Percentiles rank a stretch among this genome's conserved stretches.
phyloP scores from a whole-genome alignment of 2,888 invertebrate species.

The Fragum fragum region DNA sequence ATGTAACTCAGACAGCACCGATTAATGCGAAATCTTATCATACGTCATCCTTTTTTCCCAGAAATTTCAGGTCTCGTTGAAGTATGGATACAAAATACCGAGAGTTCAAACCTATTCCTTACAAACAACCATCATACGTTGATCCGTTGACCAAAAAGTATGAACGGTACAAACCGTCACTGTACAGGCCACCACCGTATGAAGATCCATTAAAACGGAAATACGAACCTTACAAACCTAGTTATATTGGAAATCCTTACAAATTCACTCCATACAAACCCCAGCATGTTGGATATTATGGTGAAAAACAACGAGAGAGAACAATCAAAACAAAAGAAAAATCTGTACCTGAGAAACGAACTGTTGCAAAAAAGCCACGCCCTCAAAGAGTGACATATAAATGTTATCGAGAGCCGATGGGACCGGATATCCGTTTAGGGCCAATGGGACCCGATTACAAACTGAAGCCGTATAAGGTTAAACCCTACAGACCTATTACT shows the following conservation, averaged over 20 bases:
- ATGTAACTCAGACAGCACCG: no score
- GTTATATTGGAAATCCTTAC: neutral
- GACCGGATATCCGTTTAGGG: slow-evolving; percentile 24
- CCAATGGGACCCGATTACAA: slow-evolving; percentile 27
- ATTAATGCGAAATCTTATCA: no score
- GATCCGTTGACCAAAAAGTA: neutral
- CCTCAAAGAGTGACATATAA: neutral
- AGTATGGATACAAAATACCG: neutral
- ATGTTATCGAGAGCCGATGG: slow-evolving; percentile 12
- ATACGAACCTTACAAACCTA: slow-evolving; percentile 15
- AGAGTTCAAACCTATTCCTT: neutral
- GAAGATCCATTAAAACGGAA: slow-evolving; percentile 3
- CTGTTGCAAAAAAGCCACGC: neutral
- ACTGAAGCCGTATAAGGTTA: neutral
- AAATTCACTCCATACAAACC: neutral
- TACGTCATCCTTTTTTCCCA: no score
- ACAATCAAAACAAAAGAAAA: neutral
- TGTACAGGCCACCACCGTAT: neutral
- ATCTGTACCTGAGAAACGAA: neutral
- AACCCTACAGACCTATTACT: neutral
- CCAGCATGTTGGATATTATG: slow-evolving; percentile 10
- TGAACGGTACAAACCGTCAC: neutral
- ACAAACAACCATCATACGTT: neutral
- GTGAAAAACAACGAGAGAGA: slow-evolving; percentile 12
- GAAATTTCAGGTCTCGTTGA: neutral